Evolutionary conservation across 2,113 vertebrate genomes (phyloP), one percentile per base, ranked within the genome.

Genomic region (Australoheros scitulus): DNA sequence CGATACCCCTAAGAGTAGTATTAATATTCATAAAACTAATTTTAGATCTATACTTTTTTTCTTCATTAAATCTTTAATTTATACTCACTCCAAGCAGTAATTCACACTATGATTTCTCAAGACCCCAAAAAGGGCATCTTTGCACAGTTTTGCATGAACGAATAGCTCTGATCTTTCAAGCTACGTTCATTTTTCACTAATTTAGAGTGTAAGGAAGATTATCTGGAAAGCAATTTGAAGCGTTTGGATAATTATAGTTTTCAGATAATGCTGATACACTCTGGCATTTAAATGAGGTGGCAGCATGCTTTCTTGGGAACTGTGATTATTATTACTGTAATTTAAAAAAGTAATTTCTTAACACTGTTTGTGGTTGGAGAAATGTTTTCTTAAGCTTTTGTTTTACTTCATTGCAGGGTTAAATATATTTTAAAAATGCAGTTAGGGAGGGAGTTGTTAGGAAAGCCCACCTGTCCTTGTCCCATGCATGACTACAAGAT

Each of bases 401-500:
- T n/a, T 55, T 72, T 52, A 55, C 56, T 9, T 13, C 26, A 65
- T 41, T 64, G 43, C 17, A 38, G 20, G 11, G 34, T 55, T 2
- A 63, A 79, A 85, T 85, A 70, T 14, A 24, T n/a, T n/a, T n/a
- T n/a, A 70, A 79, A 63, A 81, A 70, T 57, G 18, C 36, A 68
- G 5, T 34, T 34, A 7, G 34, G 34, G 6, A 10, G 59, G 18
- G 32, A 81, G 41, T 61, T 59, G 47, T 61, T 61, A 36, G 29
- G 36, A 18, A 64, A 78, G 65, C 82, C 78, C 88, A 83, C 80
- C 70, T 90, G 80, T 70, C 68, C 64, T 75, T 32, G 59, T 81
- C 87, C 81, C 82, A 82, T 78, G 77, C 87, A 84, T 79, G 85
- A 79, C 57, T 89, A 76, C 58, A 76, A 70, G 77, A 84, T 77